A percentile compares a stretch with the other conserved stretches of the same genome.
Conservation (phyloP, 2,888 invertebrate species). For the Penaeus monodon region DNA sequence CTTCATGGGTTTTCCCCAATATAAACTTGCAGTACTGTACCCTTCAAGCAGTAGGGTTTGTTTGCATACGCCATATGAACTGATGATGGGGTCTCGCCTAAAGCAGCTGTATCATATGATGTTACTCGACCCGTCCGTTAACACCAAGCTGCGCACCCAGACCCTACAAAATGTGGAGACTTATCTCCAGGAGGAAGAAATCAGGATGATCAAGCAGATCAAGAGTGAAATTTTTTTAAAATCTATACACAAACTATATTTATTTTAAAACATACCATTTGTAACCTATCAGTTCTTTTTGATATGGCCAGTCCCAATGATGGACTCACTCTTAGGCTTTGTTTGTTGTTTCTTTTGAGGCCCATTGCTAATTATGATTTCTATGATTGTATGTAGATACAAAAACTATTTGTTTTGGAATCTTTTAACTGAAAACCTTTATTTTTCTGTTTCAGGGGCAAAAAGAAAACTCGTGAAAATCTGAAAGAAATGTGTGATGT, state of each 20-base stretch:
- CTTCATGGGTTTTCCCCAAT: slow-evolving; percentile 87
- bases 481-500: slow-evolving; percentile 99
- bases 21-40: slow-evolving; percentile 83
- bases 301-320: no score
- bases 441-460: slow-evolving; percentile 77
- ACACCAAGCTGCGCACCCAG: slow-evolving; percentile 74
- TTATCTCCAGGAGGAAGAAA: slow-evolving; percentile 96
- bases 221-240: slow-evolving; percentile 81
- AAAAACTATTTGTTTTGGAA: slow-evolving; percentile 21
- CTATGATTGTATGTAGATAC: not conserved
- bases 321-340: no score
- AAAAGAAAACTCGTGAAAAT: slow-evolving; percentile 93
- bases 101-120: slow-evolving; percentile 87
- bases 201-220: slow-evolving; percentile 94
- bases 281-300: no score
- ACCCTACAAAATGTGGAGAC: slow-evolving; percentile 93
- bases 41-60: slow-evolving; percentile 87
- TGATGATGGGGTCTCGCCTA: slow-evolving; percentile 87
- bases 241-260: not conserved
- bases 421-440: not conserved
- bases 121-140: slow-evolving; percentile 73
- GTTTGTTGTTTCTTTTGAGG: no score
- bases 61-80: slow-evolving; percentile 96
- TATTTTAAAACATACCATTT: no score
- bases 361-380: no score